Conservation (phyloP, 2,113 vertebrate species). For the Cairina moschata region DNA sequence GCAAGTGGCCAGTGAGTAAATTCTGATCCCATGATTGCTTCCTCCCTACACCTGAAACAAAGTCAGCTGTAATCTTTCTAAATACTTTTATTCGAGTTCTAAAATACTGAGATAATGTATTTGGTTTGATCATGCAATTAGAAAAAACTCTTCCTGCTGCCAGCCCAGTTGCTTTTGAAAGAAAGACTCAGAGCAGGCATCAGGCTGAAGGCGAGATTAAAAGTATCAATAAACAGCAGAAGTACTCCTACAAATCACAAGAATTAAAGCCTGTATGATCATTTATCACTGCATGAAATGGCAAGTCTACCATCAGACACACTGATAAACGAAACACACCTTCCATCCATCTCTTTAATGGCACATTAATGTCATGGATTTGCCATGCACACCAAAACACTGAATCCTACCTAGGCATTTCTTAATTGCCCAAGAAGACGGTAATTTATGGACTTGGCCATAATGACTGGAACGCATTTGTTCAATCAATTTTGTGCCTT, state of each 20-base stretch:
- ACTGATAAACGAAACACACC: constrained; percentile 54
- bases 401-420: constrained; percentile 68
- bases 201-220: not conserved
- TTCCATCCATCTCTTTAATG: constrained; percentile 77
- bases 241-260: constrained; percentile 44
- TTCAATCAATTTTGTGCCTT: constrained; percentile 62
- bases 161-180: not conserved
- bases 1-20: not conserved
- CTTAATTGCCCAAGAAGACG: constrained; percentile 71
- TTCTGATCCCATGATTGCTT: not conserved
- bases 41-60: not conserved
- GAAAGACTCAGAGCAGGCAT: not conserved
- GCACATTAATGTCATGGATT: constrained; percentile 74
- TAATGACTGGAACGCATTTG: constrained; percentile 56
- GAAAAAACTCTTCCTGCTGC: not conserved
- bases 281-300: constrained; percentile 61
- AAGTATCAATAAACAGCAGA: constrained; percentile 17
- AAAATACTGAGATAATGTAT: not conserved
- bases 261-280: constrained; percentile 2
- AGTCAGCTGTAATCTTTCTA: not conserved
- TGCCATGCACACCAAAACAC: constrained; percentile 69
- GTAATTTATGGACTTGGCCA: constrained; percentile 71
- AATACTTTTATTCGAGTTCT: not conserved
- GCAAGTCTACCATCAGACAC: constrained; percentile 43
- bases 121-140: not conserved